Conservation (phyloP, 2,797 vertebrate species). For the Neoniphon sammara region DNA sequence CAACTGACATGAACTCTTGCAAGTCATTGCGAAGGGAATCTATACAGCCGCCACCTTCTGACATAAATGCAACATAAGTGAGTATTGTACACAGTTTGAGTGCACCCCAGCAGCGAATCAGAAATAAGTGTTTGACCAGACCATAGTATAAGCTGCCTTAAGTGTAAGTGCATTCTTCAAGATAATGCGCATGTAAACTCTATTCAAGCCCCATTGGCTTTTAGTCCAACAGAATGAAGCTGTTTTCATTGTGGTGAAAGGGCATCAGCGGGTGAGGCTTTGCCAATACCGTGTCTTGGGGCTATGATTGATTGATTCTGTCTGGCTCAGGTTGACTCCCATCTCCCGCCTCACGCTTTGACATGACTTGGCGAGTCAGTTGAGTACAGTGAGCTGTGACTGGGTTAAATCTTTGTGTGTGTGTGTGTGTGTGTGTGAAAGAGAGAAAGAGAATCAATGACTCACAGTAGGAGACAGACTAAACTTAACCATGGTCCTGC, state of each 20-base stretch:
- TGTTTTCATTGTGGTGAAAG: slow-evolving; percentile 49
- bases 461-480: slow-evolving; percentile 65
- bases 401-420: slow-evolving; percentile 28
- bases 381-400: slow-evolving; percentile 3
- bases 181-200: slow-evolving; percentile 31
- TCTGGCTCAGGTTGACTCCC: slow-evolving; percentile 48
- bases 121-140: too few species aligned
- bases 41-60: too few species aligned
- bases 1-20: too few species aligned
- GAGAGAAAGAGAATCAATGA: slow-evolving; percentile 53
- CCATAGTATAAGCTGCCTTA: slow-evolving; percentile 16
- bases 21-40: too few species aligned
- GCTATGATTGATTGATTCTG: slow-evolving; percentile 64
- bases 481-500: slow-evolving; percentile 48
- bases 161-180: slow-evolving; percentile 21
- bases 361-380: slow-evolving; percentile 32
- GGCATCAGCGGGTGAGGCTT: slow-evolving; percentile 34
- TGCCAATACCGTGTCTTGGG: slow-evolving; percentile 15
- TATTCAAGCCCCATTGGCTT: slow-evolving; percentile 20
- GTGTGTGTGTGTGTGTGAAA: slow-evolving; percentile 19
- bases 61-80: too few species aligned
- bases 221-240: slow-evolving; percentile 33
- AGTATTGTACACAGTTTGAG: too few species aligned
- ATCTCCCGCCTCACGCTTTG: slow-evolving; percentile 41
- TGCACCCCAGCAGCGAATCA: too few species aligned